Base-by-base conservation (phyloP, 1,140 invertebrate species). In the Caenorhabditis briggsae region DNA sequence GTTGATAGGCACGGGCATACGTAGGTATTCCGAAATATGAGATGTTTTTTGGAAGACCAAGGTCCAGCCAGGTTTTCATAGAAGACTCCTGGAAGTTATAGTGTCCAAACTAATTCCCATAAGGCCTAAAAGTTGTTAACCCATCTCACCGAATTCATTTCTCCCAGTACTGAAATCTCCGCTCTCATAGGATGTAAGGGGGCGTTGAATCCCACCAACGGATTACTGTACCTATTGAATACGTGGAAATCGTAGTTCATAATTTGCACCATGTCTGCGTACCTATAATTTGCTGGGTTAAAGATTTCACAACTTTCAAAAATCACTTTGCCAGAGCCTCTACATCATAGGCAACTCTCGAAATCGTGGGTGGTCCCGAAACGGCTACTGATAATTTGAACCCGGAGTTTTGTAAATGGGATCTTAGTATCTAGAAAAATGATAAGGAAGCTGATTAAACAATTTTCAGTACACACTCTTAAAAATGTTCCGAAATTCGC, bases 201-300 rank as follows among this genome's bases (percentile, higher is more conserved):
- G 11, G 90, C 90, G 83, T 90, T 91, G 50, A 90, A 90, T 7
- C 90, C 90, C n/a, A 87, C 89, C 53, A 91, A 64, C n/a, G 90
- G 90, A 23, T 84, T 65, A 11, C n/a, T 78, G 43, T 14, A 56
- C 14, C 82, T 50, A 33, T 48, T 87, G 46, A 78, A 90, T n/a
- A 86, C 84, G 82, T 90, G 90, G 58, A 89, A 90, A 74, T 90
- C 90, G 74, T 90, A 90, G 61, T 90, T 90, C 90, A 90, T 90
- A 20, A 90, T 90, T 85, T 90, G 88, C 3, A 90, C 86, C 33
- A 88, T 84, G 78, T 90, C 90, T 8, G 85, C 83, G 61, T 90
- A 90, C 55, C 90, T 90, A 50, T 20, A 89, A 86, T 16, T 16
- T 16, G n/a, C 2, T 23, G 3, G 12, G 1, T 74, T 82, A 7